These are phyloP conservation scores for Polydrusus tereticollis DNA, from an alignment of 2,888 invertebrate species.

Conservation along the genomic window DNA sequence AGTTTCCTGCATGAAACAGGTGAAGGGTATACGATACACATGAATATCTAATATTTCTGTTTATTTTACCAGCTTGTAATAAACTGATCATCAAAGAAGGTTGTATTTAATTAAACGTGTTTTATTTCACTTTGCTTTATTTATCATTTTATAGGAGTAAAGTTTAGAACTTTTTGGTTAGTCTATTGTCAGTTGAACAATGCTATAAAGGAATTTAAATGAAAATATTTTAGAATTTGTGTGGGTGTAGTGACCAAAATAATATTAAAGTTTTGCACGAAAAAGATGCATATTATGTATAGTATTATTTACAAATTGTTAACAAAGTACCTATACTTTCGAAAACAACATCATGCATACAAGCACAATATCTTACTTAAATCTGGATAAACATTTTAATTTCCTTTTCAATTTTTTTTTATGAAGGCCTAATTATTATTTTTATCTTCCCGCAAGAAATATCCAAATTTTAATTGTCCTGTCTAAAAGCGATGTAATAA, in stretches of 20 bases:
- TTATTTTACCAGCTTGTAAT: neutral
- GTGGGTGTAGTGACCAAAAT: neutral
- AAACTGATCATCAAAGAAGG: neutral
- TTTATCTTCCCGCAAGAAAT: neutral
- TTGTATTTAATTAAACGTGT: neutral
- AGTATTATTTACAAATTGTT: too few relatives aligned
- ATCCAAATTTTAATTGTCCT: neutral
- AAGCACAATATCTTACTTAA: too few relatives aligned
- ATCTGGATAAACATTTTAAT: neutral
- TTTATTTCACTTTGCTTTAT: neutral
- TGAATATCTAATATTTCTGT: too few relatives aligned
- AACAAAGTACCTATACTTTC: neutral
- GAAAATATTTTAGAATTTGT: neutral
- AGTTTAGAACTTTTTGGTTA: neutral
- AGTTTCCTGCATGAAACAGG: too few relatives aligned
- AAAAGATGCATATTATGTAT: too few relatives aligned
- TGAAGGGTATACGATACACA: too few relatives aligned
- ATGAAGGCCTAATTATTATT: neutral
- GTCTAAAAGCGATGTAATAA: neutral
- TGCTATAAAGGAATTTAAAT: neutral
- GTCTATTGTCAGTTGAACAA: neutral
- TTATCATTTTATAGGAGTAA: neutral
- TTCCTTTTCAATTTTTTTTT: neutral
- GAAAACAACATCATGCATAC: too few relatives aligned
- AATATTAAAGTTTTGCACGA: neutral